These are phyloP conservation scores for Ormyrus rosae DNA, from an alignment of 2,888 invertebrate genomes.

Conservation along the genomic window DNA sequence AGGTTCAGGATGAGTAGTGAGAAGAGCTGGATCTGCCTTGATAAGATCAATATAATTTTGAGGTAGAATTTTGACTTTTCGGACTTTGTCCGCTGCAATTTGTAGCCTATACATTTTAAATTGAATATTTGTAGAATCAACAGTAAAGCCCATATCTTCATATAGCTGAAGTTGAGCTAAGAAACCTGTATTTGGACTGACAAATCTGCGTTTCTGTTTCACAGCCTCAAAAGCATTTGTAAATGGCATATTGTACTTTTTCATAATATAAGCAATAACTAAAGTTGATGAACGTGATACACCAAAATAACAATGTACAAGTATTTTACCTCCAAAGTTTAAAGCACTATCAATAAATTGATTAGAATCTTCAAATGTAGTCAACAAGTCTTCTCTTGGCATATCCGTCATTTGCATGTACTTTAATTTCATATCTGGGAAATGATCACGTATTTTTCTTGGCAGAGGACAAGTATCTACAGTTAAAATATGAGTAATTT, in stretches of 20 bases:
- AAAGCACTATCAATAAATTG: slow-evolving; percentile 85
- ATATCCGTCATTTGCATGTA: slow-evolving; percentile 90
- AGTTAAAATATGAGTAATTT: slow-evolving; percentile 88
- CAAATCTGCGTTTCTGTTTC: slow-evolving; percentile 83
- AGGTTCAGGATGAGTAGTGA: slow-evolving; percentile 87
- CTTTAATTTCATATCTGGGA: slow-evolving; percentile 82
- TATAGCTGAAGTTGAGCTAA: slow-evolving; percentile 87
- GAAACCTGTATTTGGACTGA: slow-evolving; percentile 90
- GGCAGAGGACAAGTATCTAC: slow-evolving; percentile 91
- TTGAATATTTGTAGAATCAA: slow-evolving; percentile 85
- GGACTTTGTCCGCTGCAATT: slow-evolving; percentile 88
- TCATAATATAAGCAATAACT: slow-evolving; percentile 92
- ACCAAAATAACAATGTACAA: slow-evolving; percentile 95
- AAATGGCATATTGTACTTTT: slow-evolving; percentile 85
- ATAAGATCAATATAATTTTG: slow-evolving; percentile 86
- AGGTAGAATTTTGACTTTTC: slow-evolving; percentile 90
- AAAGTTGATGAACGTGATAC: slow-evolving; percentile 93
- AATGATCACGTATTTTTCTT: slow-evolving; percentile 81
- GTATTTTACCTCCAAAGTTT: slow-evolving; percentile 81
- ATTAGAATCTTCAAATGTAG: slow-evolving; percentile 86
- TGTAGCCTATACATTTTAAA: slow-evolving; percentile 86
- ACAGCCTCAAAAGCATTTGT: slow-evolving; percentile 84
- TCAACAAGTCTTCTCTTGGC: slow-evolving; percentile 89
- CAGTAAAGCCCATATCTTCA: slow-evolving; percentile 85
- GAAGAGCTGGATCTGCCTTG: slow-evolving; percentile 87